Evolutionary conservation across 2,888 invertebrate species (phyloP).

Genomic region (Quadroppia sp.): DNA sequence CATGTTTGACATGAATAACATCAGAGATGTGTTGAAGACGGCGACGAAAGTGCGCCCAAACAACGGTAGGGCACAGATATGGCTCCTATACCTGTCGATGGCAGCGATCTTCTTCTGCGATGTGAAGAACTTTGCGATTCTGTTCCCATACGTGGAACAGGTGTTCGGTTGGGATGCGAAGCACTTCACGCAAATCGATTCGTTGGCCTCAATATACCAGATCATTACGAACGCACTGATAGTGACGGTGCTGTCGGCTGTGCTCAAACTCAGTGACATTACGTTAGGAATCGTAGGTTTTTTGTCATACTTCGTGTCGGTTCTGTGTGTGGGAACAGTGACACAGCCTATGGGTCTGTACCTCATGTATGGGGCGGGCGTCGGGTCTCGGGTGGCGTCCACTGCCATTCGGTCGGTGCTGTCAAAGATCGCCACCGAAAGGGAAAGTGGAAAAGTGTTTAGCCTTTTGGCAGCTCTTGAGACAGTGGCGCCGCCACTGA

Average conservation of each 20-base stretch:
- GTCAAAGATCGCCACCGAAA: background rate
- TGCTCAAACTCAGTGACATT: background rate
- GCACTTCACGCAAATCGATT: background rate
- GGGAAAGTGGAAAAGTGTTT: constrained; percentile 22
- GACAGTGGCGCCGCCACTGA: background rate
- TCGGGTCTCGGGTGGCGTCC: background rate
- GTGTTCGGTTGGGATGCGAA: constrained; percentile 11
- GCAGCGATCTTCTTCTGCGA: background rate
- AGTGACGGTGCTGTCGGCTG: background rate
- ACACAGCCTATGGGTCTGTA: background rate
- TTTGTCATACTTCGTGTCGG: background rate
- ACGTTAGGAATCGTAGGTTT: background rate
- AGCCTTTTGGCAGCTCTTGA: constrained; percentile 12
- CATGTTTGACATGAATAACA: constrained; percentile 17
- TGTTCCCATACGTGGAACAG: constrained; percentile 30
- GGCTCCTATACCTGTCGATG: constrained; percentile 15
- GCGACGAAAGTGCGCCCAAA: background rate
- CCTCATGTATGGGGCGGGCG: background rate
- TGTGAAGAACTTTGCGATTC: background rate
- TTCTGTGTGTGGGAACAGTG: background rate
- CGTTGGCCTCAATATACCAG: background rate
- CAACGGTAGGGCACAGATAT: constrained; percentile 8
- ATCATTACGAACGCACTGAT: background rate
- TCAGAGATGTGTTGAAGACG: background rate
- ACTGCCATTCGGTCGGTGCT: constrained; percentile 8